A percentile compares a stretch with the other conserved stretches of the same genome.
Evolutionary conservation across 2,888 invertebrate genomes (phyloP).

Genomic region (Crocallis elinguaria): DNA sequence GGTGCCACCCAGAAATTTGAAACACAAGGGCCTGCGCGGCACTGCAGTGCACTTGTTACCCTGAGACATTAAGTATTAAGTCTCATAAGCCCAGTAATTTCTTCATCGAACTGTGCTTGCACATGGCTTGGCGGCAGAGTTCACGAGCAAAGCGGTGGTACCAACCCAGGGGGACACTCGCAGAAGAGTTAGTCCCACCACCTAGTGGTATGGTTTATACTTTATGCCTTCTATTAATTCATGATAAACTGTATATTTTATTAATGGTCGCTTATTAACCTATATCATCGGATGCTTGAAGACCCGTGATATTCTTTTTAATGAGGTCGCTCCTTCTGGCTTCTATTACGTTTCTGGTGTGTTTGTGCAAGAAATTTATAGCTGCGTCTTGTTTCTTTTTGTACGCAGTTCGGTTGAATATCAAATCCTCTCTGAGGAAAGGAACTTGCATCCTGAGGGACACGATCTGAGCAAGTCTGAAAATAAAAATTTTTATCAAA

Average conservation of each 20-base stretch:
- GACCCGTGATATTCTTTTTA: conserved; percentile 49
- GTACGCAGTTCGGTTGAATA: conserved; percentile 80
- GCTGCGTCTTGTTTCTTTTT: conserved; percentile 84
- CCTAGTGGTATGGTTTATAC: background rate
- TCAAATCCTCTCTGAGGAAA: conserved; percentile 53
- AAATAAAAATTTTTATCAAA: conserved; percentile 22
- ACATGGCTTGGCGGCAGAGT: no score
- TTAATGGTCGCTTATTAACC: no score
- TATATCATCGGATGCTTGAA: conserved; percentile 49
- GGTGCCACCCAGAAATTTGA: no score
- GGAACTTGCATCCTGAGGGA: conserved; percentile 65
- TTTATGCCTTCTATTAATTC: background rate
- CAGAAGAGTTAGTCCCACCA: no score
- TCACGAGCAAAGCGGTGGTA: no score
- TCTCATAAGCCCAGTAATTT: no score
- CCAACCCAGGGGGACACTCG: no score
- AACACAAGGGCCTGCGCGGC: no score
- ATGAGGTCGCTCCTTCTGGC: conserved; percentile 63
- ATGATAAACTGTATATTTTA: no score
- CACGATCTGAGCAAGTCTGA: conserved; percentile 53
- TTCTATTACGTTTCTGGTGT: conserved; percentile 73
- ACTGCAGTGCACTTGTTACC: no score
- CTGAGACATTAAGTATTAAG: no score
- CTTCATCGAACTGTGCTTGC: no score
- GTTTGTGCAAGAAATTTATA: conserved; percentile 70